Conservation (phyloP, 2,888 invertebrate genomes). For the Carterocephalus palaemon region DNA sequence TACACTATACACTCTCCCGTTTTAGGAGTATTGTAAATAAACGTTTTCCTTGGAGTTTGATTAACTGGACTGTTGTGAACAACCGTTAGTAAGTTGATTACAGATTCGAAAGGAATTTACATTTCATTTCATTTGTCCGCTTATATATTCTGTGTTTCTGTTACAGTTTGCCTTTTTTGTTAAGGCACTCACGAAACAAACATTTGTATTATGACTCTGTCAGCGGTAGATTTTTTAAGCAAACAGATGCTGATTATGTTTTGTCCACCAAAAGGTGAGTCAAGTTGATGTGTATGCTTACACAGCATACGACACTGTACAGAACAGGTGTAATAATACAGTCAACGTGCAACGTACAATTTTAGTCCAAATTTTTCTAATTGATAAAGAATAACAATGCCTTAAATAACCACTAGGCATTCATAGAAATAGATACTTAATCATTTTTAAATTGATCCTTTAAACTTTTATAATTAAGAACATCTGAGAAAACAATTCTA, state of each 20-base stretch:
- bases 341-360: too few species aligned
- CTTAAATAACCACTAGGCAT: too few species aligned
- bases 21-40: conserved; percentile 27
- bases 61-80: conserved; percentile 30
- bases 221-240: conserved; percentile 11
- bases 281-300: not conserved
- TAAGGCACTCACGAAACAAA: conserved; percentile 12
- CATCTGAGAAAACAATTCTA: too few species aligned
- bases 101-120: conserved; percentile 17
- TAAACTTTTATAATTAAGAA: too few species aligned
- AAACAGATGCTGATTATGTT: conserved; percentile 8
- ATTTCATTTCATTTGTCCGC: conserved; percentile 11
- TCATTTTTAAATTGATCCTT: too few species aligned
- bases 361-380: too few species aligned
- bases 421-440: too few species aligned
- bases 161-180: conserved; percentile 20
- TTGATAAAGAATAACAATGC: too few species aligned
- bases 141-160: conserved; percentile 19
- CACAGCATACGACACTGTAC: not conserved
- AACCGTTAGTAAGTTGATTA: conserved; percentile 18
- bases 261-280: conserved; percentile 1
- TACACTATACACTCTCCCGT: conserved; percentile 5
- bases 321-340: too few species aligned
- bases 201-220: conserved; percentile 17
- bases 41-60: conserved; percentile 31